Evolutionary conservation across 2,797 vertebrate species (phyloP).

Genomic region (Loriculus beryllinus): DNA sequence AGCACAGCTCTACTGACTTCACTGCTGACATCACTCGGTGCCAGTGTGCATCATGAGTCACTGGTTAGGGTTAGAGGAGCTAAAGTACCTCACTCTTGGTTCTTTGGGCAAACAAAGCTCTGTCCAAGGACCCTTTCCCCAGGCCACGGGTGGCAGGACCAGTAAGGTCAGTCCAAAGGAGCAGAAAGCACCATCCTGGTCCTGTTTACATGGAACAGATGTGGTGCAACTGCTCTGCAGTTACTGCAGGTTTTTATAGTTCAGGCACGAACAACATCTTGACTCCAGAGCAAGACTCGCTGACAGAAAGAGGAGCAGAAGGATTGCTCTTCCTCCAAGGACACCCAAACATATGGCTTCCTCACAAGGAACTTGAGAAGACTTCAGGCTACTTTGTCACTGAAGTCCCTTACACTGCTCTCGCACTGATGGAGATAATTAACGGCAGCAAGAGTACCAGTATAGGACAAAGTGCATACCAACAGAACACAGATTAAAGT

Average conservation of each 20-base stretch:
- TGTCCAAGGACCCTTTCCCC: not conserved
- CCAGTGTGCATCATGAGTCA: rapidly evolving
- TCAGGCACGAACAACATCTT: not conserved
- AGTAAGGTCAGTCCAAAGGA: not conserved
- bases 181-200: not conserved
- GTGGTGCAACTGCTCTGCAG: not conserved
- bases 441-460: not conserved
- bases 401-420: not conserved
- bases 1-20: not conserved
- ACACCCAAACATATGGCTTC: not conserved
- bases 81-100: not conserved
- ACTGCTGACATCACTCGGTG: not conserved
- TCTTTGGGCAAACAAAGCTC: not conserved
- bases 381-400: not conserved
- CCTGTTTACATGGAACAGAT: too few relatives aligned
- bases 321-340: not conserved
- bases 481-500: not conserved
- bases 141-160: not conserved
- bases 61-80: not conserved
- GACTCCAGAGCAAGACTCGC: not conserved
- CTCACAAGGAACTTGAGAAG: not conserved
- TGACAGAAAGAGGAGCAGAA: not conserved
- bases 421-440: not conserved
- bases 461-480: not conserved
- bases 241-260: not conserved